These are phyloP conservation scores for Thripadectes ignobilis DNA, from an alignment of 2,797 vertebrate genomes.

Conservation along the genomic window DNA sequence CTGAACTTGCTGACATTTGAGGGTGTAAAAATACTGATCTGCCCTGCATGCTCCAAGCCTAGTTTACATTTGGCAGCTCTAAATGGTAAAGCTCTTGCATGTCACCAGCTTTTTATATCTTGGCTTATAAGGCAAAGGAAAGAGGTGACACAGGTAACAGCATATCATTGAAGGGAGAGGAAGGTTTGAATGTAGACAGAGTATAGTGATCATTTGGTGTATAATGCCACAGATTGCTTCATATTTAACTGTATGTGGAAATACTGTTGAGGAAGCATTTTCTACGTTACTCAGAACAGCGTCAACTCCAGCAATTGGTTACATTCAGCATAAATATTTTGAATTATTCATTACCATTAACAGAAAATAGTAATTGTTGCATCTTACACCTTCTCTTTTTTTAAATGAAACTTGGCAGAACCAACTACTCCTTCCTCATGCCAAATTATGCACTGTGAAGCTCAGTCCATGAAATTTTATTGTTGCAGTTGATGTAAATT, in stretches of 20 bases:
- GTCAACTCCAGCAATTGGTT: neutral
- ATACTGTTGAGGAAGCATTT: neutral
- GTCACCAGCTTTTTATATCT: neutral
- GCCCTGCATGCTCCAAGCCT: rapidly evolving
- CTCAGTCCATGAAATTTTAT: conserved; percentile 1
- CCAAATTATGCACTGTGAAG: neutral
- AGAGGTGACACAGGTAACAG: neutral
- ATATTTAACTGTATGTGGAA: neutral
- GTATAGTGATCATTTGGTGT: neutral
- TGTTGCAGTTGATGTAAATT: conserved; percentile 33
- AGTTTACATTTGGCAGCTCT: neutral
- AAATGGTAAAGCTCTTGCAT: neutral
- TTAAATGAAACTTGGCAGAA: conserved; percentile 1
- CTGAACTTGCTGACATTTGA: neutral
- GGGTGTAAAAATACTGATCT: neutral
- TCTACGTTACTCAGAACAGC: neutral
- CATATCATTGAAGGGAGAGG: neutral
- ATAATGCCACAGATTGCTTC: neutral
- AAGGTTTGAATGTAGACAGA: neutral
- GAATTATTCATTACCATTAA: neutral
- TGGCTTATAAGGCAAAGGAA: neutral
- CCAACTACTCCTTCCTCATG: neutral
- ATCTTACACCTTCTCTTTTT: neutral
- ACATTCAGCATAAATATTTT: conserved; percentile 12
- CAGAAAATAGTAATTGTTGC: conserved; percentile 18